These are phyloP conservation scores for Scalopus aquaticus DNA, from an alignment of 2,113 vertebrate species.

Conservation along the genomic window DNA sequence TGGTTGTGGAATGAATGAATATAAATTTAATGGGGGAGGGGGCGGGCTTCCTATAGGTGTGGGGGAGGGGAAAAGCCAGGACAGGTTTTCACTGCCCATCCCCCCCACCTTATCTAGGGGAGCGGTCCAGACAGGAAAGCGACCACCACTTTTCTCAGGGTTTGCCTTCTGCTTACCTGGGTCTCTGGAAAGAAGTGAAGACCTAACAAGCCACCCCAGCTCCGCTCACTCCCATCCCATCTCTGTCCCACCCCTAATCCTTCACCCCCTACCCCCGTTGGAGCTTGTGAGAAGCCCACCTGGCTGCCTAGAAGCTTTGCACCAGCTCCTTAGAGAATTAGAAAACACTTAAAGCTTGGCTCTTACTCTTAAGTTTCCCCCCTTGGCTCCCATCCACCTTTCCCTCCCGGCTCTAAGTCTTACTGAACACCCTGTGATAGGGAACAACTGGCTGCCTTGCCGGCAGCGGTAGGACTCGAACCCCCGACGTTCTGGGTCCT, in stretches of 20 bases:
- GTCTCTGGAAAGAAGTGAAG: background rate
- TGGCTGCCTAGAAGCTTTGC: background rate
- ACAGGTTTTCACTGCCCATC: background rate
- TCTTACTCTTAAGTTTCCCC: background rate
- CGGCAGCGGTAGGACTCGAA: background rate
- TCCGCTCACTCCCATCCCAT: background rate
- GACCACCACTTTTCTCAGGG: background rate
- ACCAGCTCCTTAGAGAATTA: background rate
- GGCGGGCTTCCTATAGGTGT: background rate
- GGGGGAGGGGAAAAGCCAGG: background rate
- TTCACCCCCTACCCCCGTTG: background rate
- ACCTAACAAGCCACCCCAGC: background rate
- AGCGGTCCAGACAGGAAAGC: background rate
- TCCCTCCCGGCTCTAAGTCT: background rate
- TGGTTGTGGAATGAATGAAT: background rate
- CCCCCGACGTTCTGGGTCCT: fast-evolving
- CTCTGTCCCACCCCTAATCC: too few relatives aligned
- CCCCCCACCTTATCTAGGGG: background rate
- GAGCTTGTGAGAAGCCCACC: too few relatives aligned
- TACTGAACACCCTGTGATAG: background rate
- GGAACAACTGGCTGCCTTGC: background rate
- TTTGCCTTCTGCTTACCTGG: background rate
- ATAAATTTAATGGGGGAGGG: background rate
- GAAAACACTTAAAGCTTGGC: background rate
- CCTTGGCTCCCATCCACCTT: fast-evolving